These are phyloP conservation scores for Callospermophilus lateralis DNA, from an alignment of 2,113 vertebrate genomes.

Conservation along the genomic window DNA sequence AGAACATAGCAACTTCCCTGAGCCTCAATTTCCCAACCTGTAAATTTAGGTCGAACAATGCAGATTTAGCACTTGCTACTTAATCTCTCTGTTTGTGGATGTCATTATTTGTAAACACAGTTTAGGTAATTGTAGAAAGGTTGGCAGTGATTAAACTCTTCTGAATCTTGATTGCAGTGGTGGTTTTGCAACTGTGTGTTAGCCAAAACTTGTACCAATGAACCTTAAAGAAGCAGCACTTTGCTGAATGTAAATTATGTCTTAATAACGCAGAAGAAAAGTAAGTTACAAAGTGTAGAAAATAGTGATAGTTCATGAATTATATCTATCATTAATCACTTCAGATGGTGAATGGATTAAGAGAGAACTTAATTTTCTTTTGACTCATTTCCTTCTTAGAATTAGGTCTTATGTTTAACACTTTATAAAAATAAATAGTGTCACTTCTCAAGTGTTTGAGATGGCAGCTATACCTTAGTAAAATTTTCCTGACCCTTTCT, in stretches of 20 bases:
- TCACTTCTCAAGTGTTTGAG: neutral
- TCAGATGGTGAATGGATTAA: neutral
- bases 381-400: neutral
- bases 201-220: neutral
- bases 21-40: neutral
- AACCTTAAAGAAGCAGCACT: neutral
- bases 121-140: neutral
- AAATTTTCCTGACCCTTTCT: neutral
- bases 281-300: neutral
- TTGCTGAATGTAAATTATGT: neutral
- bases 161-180: neutral
- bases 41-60: neutral
- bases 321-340: neutral
- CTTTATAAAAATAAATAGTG: neutral
- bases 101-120: neutral
- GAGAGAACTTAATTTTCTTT: slow-evolving; percentile 13
- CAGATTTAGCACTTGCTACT: neutral
- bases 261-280: slow-evolving; percentile 35
- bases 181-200: neutral
- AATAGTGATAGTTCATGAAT: neutral
- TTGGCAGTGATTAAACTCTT: neutral
- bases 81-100: neutral
- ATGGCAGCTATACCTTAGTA: neutral
- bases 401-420: neutral
- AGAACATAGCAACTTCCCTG: neutral